Evolutionary conservation across 2,888 invertebrate species (phyloP), one percentile per base, ranked within the genome.

Genomic region (Dynastes hyllus): DNA sequence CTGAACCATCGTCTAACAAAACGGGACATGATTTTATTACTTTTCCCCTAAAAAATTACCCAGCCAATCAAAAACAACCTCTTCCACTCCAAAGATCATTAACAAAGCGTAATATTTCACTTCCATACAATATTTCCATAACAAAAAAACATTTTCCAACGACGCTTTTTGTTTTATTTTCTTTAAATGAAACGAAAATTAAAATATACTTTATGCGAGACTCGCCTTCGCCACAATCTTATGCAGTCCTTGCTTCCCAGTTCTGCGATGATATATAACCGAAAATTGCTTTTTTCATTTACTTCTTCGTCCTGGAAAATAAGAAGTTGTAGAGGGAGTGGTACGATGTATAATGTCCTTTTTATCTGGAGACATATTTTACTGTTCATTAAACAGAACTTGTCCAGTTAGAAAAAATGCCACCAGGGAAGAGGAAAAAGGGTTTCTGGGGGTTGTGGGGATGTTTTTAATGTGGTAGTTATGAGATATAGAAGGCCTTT

Each of bases 211-310:
- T 58, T 58, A 58, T 45, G 45, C 11, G 45, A 22, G n/a, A 27
- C 8, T 58, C 55, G 22, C 55, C 22, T 58, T n/a, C n/a, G 8
- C 55, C 55, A 8, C 16, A 9, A 8, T 58, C 16, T 5, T 27
- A 22, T 8, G 22, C 16, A 16, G 22, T 45, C 11, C 16, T n/a
- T 58, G 27, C 22, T 22, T 22, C 55, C 22, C 55, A 22, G 55
- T 22, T 27, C 55, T 22, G 55, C 55, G 8, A 22, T 86, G 86
- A 86, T 86, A 85, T 86, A 86, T 84, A 82, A 82, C 80, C 22
- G 84, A 84, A 86, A 86, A 87, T 86, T 86, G 85, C 86, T 86
- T 87, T 87, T 87, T 87, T 87, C 86, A 84, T 84, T 85, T 83
- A 84, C 77, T 69, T 69, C 50, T 69, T 50, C 16, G 27, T 61